Percentiles rank a stretch among this genome's conserved stretches.
Evolutionary conservation across 2,797 vertebrate genomes (phyloP).

Genomic region (Gallirallus australis): DNA sequence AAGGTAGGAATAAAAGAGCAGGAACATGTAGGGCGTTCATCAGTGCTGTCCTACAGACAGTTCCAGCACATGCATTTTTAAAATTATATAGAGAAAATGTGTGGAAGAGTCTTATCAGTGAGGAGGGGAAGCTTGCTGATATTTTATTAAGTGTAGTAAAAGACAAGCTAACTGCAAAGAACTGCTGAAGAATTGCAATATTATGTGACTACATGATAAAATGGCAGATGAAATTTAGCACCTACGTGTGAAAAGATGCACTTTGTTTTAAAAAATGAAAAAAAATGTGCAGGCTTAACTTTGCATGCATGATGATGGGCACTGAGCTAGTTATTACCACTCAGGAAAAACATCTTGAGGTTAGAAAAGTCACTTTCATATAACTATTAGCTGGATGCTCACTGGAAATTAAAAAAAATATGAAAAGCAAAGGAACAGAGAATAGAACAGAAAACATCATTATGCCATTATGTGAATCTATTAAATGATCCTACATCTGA

Average conservation of each 20-base stretch:
- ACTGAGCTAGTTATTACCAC: not conserved
- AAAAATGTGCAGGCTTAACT: not conserved
- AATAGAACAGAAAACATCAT: slow-evolving; percentile 1
- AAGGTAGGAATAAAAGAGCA: not conserved
- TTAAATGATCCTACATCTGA: not conserved
- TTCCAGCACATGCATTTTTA: not conserved
- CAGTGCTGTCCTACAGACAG: too few species aligned
- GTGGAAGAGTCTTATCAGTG: not conserved
- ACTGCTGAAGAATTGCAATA: not conserved
- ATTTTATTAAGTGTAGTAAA: not conserved
- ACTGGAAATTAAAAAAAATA: not conserved
- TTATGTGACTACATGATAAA: not conserved
- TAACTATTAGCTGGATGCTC: not conserved
- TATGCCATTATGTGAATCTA: not conserved
- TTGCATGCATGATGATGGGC: not conserved
- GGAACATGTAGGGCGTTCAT: accelerated
- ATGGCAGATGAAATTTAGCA: not conserved
- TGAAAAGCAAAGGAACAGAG: not conserved
- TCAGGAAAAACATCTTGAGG: not conserved
- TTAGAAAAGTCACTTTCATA: slow-evolving; percentile 14
- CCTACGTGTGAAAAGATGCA: not conserved
- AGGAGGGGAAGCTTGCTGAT: not conserved
- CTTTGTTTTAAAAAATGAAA: not conserved
- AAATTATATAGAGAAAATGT: not conserved
- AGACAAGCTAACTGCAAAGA: not conserved